Evolutionary conservation across 2,888 invertebrate species (phyloP).

Genomic region (Heliconius aoede): DNA sequence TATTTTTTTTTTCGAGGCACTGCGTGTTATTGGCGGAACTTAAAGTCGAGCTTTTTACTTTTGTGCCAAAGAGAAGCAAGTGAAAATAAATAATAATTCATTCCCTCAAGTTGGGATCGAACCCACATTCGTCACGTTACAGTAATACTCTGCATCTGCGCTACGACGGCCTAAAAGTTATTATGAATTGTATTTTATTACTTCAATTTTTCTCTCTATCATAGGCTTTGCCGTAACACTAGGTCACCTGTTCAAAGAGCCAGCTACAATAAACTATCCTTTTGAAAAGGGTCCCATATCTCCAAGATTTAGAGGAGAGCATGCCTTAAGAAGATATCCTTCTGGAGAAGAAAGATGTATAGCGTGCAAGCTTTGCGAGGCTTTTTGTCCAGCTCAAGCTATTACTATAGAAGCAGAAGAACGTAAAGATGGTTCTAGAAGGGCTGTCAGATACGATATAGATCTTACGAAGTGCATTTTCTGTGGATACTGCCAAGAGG

Average conservation of each 20-base stretch:
- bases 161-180: too few relatives aligned
- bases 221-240: slow-evolving; percentile 91
- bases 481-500: slow-evolving; percentile 99
- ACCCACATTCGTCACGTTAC: too few relatives aligned
- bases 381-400: slow-evolving; percentile 99
- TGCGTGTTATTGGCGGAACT: too few relatives aligned
- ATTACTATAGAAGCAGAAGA: slow-evolving; percentile 99
- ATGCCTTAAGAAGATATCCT: slow-evolving; percentile 97
- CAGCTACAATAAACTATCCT: slow-evolving; percentile 99
- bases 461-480: slow-evolving; percentile 99
- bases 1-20: too few relatives aligned
- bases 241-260: slow-evolving; percentile 89
- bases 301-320: slow-evolving; percentile 98
- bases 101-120: too few relatives aligned
- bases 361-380: slow-evolving; percentile 99
- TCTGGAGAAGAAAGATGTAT: slow-evolving; percentile 99
- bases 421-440: slow-evolving; percentile 95
- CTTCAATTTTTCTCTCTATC: slow-evolving; percentile 21
- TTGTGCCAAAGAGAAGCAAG: too few relatives aligned
- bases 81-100: too few relatives aligned
- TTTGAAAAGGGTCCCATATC: slow-evolving; percentile 99
- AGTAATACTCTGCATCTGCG: too few relatives aligned
- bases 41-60: too few relatives aligned
- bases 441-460: slow-evolving; percentile 98
- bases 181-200: too few relatives aligned